phyloP scores from a whole-genome alignment of 2,888 invertebrate species.

The Andricus curvator region DNA sequence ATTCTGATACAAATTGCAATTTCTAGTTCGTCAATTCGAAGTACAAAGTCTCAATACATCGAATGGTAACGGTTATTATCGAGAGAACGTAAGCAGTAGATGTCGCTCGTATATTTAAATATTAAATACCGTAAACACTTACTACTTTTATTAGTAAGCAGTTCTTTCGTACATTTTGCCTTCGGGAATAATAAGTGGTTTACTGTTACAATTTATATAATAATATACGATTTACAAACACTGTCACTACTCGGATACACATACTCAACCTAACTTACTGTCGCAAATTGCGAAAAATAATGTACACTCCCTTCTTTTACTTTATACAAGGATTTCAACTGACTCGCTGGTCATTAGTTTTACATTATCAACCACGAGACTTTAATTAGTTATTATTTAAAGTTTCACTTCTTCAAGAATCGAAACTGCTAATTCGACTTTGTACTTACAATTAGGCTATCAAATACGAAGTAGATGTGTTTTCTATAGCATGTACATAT shows the following conservation, averaged over 20 bases:
- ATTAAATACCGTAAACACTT: constrained; percentile 10
- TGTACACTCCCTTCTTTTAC: constrained; percentile 4
- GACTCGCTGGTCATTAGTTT: not conserved
- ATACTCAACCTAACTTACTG: constrained; percentile 7
- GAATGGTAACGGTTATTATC: constrained; percentile 28
- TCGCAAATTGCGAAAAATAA: not conserved
- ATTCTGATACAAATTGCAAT: constrained; percentile 33
- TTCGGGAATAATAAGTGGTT: not conserved
- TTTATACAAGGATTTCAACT: constrained; percentile 10
- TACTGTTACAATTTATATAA: constrained; percentile 23
- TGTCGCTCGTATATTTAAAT: constrained; percentile 34
- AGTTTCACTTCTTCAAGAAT: constrained; percentile 9
- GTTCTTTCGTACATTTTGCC: constrained; percentile 1
- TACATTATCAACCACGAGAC: constrained; percentile 11
- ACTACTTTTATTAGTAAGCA: constrained; percentile 3
- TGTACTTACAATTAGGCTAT: constrained; percentile 26
- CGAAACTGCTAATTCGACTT: constrained; percentile 20
- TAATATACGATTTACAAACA: constrained; percentile 34
- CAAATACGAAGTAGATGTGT: constrained; percentile 26
- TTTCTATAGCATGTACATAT: constrained; percentile 5
- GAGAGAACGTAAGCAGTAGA: constrained; percentile 33
- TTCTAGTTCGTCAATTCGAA: constrained; percentile 37
- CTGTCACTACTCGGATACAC: constrained; percentile 21
- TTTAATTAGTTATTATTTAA: not conserved
- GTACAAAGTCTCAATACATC: constrained; percentile 22